Percentiles rank a stretch among this genome's conserved stretches.
phyloP scores from a whole-genome alignment of 2,113 vertebrate genomes.

The Hypomesus transpacificus region DNA sequence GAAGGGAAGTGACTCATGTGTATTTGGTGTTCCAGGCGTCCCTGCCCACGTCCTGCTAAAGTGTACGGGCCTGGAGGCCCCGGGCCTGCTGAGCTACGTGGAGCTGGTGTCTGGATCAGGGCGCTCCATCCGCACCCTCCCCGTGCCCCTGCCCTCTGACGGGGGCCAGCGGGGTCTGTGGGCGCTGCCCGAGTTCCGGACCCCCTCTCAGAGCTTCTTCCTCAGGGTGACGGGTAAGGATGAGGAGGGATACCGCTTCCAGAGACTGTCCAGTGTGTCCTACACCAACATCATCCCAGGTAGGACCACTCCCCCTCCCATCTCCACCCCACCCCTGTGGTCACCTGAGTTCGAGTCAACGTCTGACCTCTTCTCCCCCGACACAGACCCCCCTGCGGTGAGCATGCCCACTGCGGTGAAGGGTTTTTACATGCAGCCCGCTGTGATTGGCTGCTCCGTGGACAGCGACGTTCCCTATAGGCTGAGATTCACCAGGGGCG shows the following conservation, averaged over 20 bases:
- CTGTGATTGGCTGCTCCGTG: slow-evolving; percentile 79
- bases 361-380: slow-evolving; percentile 40
- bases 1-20: too few relatives aligned
- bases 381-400: slow-evolving; percentile 79
- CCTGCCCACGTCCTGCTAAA: slow-evolving; percentile 84
- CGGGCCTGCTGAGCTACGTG: slow-evolving; percentile 74
- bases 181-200: slow-evolving; percentile 75
- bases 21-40: slow-evolving; percentile 79
- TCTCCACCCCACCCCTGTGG: neutral
- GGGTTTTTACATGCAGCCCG: slow-evolving; percentile 73
- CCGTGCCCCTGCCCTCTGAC: slow-evolving; percentile 63
- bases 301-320: slow-evolving; percentile 35
- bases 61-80: slow-evolving; percentile 77
- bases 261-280: slow-evolving; percentile 89
- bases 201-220: slow-evolving; percentile 83
- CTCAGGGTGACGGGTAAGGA: slow-evolving; percentile 86
- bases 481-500: slow-evolving; percentile 75
- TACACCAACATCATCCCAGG: slow-evolving; percentile 87
- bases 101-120: slow-evolving; percentile 81
- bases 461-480: slow-evolving; percentile 80
- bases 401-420: slow-evolving; percentile 78
- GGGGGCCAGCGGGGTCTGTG: slow-evolving; percentile 76
- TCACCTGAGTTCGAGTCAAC: slow-evolving; percentile 29
- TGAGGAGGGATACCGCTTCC: slow-evolving; percentile 77
- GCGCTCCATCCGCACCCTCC: slow-evolving; percentile 72